Conservation (phyloP, 2,888 invertebrate species). For the Chymomyza amoena region DNA sequence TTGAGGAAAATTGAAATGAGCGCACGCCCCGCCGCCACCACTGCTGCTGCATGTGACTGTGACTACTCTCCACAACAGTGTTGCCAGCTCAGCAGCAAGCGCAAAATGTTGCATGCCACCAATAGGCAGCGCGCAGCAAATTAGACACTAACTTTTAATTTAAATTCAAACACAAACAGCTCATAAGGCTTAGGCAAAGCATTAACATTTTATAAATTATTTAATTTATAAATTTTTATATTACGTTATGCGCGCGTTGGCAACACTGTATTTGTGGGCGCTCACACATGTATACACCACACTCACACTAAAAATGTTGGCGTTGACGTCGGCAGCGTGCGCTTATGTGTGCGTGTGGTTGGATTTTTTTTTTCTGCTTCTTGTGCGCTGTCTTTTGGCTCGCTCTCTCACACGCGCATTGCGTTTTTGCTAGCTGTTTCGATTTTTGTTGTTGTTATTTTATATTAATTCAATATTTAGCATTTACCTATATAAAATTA, state of each 20-base stretch:
- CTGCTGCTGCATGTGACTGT: slow-evolving; percentile 29
- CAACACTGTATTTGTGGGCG: slow-evolving; percentile 18
- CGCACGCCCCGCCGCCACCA: slow-evolving; percentile 33
- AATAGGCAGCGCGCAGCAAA: not conserved
- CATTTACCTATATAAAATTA: slow-evolving; percentile 28
- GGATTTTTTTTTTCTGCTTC: slow-evolving; percentile 31
- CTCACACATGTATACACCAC: slow-evolving; percentile 22
- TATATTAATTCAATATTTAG: slow-evolving; percentile 56
- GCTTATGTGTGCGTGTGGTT: slow-evolving; percentile 34
- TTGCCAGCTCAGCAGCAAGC: slow-evolving; percentile 57
- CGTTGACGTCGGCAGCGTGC: slow-evolving; percentile 49
- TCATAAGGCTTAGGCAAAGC: not conserved
- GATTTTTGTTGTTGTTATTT: slow-evolving; percentile 57
- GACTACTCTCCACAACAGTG: slow-evolving; percentile 41
- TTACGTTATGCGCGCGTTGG: slow-evolving; percentile 11
- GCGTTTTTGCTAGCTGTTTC: slow-evolving; percentile 39
- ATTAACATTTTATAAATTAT: not conserved
- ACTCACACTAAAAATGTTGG: slow-evolving; percentile 17
- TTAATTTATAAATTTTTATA: not conserved
- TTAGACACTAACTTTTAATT: not conserved
- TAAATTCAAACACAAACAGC: not conserved
- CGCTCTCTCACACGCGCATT: slow-evolving; percentile 53
- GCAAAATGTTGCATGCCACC: not conserved
- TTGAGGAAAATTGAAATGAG: slow-evolving; percentile 74
- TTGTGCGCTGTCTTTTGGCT: slow-evolving; percentile 5